Conservation (phyloP, 1,140 invertebrate species). For the Sinella curviseta region DNA sequence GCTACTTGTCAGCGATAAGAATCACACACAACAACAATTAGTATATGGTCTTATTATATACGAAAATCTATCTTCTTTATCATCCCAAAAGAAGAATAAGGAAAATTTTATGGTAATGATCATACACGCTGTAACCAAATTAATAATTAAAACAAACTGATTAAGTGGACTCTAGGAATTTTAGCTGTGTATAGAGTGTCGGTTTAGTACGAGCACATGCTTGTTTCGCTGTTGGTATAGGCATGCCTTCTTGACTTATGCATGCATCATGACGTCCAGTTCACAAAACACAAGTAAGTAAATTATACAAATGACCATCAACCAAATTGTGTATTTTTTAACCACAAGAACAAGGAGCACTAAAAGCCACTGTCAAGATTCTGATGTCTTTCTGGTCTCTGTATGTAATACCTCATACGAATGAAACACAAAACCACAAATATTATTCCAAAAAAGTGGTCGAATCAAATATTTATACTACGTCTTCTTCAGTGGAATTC, state of each 20-base stretch:
- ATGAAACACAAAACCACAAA: background rate
- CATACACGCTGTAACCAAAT: conserved; percentile 4
- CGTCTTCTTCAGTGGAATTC: too few species aligned
- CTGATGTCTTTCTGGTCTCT: background rate
- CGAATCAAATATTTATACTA: too few species aligned
- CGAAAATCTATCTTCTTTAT: background rate
- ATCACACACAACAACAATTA: background rate
- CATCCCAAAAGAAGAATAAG: background rate
- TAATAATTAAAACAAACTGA: conserved; percentile 9
- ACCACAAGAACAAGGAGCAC: too few species aligned
- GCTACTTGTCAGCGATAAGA: conserved; percentile 1
- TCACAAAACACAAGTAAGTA: too few species aligned
- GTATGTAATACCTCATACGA: too few species aligned
- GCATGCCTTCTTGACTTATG: background rate
- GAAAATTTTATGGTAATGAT: background rate
- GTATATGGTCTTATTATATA: background rate
- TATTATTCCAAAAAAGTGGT: background rate
- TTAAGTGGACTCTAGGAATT: too few species aligned
- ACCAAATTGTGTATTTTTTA: too few species aligned
- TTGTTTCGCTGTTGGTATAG: too few species aligned
- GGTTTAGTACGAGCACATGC: too few species aligned
- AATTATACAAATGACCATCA: conserved; percentile 15
- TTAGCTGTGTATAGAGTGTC: too few species aligned
- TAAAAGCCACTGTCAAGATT: conserved; percentile 1
- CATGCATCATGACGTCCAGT: background rate